phyloP scores from a whole-genome alignment of 2,797 vertebrate species.

The Coranthus polyacanthus region DNA sequence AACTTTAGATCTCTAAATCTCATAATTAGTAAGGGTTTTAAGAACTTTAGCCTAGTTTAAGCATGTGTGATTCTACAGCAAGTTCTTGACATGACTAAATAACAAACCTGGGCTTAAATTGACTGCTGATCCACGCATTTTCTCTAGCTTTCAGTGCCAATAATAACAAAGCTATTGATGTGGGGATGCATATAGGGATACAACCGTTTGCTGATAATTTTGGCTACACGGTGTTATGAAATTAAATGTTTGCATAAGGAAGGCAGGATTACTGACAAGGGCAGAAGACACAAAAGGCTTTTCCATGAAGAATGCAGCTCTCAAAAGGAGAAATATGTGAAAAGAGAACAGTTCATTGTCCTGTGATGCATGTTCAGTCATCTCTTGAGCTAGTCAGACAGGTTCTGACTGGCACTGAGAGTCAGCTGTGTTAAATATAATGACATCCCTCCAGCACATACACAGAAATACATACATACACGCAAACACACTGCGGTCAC shows the following conservation, averaged over 20 bases:
- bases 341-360: slow-evolving; percentile 19
- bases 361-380: slow-evolving; percentile 7
- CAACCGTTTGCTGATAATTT: slow-evolving; percentile 46
- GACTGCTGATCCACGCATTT: slow-evolving; percentile 36
- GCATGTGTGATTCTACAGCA: slow-evolving; percentile 19
- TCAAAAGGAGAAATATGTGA: slow-evolving; percentile 25
- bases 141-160: slow-evolving; percentile 20
- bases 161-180: slow-evolving; percentile 40
- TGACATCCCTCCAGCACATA: slow-evolving; percentile 1
- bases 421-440: slow-evolving; percentile 22
- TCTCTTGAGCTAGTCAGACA: slow-evolving; percentile 63
- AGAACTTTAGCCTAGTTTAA: slow-evolving; percentile 20
- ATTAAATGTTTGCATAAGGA: slow-evolving; percentile 40
- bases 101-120: slow-evolving; percentile 11
- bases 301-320: slow-evolving; percentile 17
- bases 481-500: neutral
- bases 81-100: slow-evolving; percentile 26
- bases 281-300: slow-evolving; percentile 19
- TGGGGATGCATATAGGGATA: slow-evolving; percentile 25
- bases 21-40: slow-evolving; percentile 24
- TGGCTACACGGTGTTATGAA: slow-evolving; percentile 40
- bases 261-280: slow-evolving; percentile 36
- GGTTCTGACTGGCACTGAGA: slow-evolving; percentile 63
- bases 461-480: neutral
- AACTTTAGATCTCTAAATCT: slow-evolving; percentile 17